Evolutionary conservation across 2,888 invertebrate genomes (phyloP).

Genomic region (Pycnomerus fuliginosus): DNA sequence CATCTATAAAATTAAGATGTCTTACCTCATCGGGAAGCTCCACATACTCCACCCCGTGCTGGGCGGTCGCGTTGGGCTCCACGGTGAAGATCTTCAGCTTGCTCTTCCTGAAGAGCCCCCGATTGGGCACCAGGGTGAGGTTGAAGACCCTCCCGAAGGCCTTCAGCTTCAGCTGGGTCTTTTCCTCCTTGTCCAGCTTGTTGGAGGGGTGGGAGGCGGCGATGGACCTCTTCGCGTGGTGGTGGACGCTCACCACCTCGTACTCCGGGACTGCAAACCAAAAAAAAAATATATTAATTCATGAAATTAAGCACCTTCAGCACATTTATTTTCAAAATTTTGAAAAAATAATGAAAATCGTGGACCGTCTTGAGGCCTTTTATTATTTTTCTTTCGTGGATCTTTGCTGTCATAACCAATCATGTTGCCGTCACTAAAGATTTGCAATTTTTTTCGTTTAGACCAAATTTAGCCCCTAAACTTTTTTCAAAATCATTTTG

Average conservation of each 20-base stretch:
- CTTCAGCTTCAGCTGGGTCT: slow-evolving; percentile 69
- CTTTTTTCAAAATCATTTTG: too few species aligned
- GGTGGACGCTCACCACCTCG: slow-evolving; percentile 76
- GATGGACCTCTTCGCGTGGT: slow-evolving; percentile 42
- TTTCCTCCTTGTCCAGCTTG: slow-evolving; percentile 47
- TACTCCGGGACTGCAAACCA: slow-evolving; percentile 72
- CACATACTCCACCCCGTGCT: slow-evolving; percentile 77
- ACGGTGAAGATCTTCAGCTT: slow-evolving; percentile 82
- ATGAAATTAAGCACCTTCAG: too few species aligned
- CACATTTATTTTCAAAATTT: too few species aligned
- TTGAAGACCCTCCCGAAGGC: slow-evolving; percentile 79
- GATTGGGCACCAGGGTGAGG: slow-evolving; percentile 72
- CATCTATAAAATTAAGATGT: neutral
- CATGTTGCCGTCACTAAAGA: too few species aligned
- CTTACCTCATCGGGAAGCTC: slow-evolving; percentile 71
- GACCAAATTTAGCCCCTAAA: too few species aligned
- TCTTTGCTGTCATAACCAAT: too few species aligned
- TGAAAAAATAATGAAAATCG: too few species aligned
- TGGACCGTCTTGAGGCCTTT: too few species aligned
- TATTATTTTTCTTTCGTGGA: too few species aligned
- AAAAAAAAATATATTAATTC: too few species aligned
- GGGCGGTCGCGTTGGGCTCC: slow-evolving; percentile 72
- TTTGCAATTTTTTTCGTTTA: too few species aligned
- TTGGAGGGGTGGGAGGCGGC: slow-evolving; percentile 8
- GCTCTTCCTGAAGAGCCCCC: slow-evolving; percentile 74